Conservation (phyloP, 2,797 vertebrate genomes). For the Buceros bicornis region DNA sequence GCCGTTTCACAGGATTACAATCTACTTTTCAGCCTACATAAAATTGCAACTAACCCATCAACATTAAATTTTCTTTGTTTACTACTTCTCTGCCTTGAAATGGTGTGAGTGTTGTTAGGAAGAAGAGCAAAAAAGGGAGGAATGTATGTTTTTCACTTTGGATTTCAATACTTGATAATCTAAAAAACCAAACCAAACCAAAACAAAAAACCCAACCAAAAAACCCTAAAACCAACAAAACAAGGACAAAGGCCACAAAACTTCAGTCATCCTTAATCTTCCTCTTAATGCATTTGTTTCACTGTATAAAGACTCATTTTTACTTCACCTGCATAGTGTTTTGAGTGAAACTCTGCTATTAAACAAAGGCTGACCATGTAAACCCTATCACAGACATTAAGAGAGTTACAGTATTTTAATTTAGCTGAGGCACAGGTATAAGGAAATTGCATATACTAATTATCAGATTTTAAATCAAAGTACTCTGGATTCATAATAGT, state of each 20-base stretch:
- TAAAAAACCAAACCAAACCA: neutral
- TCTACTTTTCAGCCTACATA: slow-evolving; percentile 71
- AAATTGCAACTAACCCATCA: slow-evolving; percentile 53
- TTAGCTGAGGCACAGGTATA: neutral
- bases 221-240: neutral
- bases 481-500: neutral
- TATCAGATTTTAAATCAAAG: neutral
- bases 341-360: neutral
- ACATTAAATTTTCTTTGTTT: slow-evolving; percentile 69
- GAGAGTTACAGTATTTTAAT: neutral
- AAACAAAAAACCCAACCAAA: neutral
- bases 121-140: neutral
- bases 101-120: neutral
- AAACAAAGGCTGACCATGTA: neutral
- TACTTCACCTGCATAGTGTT: neutral
- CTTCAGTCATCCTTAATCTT: neutral
- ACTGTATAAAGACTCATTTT: neutral
- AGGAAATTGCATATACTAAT: neutral
- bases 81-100: slow-evolving; percentile 29
- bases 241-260: neutral
- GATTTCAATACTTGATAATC: neutral
- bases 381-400: neutral
- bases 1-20: slow-evolving; percentile 51
- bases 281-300: neutral
- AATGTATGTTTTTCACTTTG: neutral